These are phyloP conservation scores for Hydrolagus colliei DNA, from an alignment of 2,797 vertebrate species.

Conservation along the genomic window DNA sequence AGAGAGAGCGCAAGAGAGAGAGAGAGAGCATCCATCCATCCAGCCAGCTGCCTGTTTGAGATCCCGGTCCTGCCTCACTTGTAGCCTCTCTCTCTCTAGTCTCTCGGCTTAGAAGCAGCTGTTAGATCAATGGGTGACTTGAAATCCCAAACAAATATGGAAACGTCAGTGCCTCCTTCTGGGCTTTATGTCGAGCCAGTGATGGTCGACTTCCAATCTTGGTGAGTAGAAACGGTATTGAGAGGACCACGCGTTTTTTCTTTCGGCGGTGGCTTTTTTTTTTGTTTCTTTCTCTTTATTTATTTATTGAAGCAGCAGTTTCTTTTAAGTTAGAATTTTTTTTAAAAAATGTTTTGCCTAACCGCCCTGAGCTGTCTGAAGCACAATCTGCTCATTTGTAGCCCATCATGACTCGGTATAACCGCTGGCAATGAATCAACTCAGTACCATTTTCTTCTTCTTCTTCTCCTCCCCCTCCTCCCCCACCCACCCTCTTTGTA, in stretches of 20 bases:
- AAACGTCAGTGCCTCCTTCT: slow-evolving; percentile 21
- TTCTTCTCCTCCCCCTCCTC: too few species aligned
- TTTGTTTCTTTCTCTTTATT: slow-evolving; percentile 6
- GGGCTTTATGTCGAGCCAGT: slow-evolving; percentile 28
- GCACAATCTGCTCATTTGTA: background rate
- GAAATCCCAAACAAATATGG: slow-evolving; percentile 31
- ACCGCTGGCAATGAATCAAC: background rate
- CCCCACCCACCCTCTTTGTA: background rate
- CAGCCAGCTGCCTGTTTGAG: background rate
- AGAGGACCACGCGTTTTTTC: background rate
- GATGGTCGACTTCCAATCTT: slow-evolving; percentile 25
- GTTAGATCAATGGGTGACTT: slow-evolving; percentile 24
- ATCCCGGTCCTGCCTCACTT: background rate
- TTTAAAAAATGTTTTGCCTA: too few species aligned
- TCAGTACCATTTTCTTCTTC: background rate
- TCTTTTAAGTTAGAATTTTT: too few species aligned
- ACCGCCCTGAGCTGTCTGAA: background rate
- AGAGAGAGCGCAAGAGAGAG: too few species aligned
- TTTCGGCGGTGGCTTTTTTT: background rate
- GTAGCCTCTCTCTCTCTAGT: background rate
- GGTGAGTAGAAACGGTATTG: slow-evolving; percentile 5
- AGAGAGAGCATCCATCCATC: background rate
- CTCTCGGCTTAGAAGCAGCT: slow-evolving; percentile 3
- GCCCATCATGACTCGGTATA: background rate
- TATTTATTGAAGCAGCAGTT: background rate